Evolutionary conservation across 2,113 vertebrate species (phyloP).

Genomic region (Phocoena phocoena): DNA sequence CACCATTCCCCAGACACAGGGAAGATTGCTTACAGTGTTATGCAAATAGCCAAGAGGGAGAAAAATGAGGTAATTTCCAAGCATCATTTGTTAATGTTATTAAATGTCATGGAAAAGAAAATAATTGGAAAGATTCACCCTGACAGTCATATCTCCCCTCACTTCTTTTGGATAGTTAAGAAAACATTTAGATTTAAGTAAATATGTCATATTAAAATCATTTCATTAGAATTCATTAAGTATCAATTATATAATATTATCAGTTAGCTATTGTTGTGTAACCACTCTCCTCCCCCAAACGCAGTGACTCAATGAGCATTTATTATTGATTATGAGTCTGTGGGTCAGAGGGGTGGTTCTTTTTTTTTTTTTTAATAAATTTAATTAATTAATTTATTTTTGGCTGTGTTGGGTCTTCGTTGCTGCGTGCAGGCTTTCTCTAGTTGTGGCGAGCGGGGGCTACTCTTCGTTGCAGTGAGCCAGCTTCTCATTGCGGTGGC

Average conservation of each 20-base stretch:
- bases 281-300: background rate
- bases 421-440: no score
- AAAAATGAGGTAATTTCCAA: conserved; percentile 7
- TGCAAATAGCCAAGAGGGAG: conserved; percentile 4
- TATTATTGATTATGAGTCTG: background rate
- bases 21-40: background rate
- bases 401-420: no score
- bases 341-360: background rate
- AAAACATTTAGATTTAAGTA: background rate
- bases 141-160: background rate
- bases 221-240: background rate
- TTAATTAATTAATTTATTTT: no score
- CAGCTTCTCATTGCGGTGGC: no score
- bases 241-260: background rate
- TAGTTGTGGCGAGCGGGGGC: no score
- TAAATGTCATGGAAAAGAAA: conserved; percentile 35
- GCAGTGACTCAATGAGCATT: background rate
- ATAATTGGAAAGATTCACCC: conserved; percentile 6
- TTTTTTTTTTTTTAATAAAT: no score
- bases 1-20: background rate
- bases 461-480: no score
- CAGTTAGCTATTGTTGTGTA: background rate
- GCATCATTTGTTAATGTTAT: conserved; percentile 24
- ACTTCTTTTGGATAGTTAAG: background rate
- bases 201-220: background rate